Conservation (phyloP, 64 coral and sea anemone genomes). For the Stylophora pistillata region DNA sequence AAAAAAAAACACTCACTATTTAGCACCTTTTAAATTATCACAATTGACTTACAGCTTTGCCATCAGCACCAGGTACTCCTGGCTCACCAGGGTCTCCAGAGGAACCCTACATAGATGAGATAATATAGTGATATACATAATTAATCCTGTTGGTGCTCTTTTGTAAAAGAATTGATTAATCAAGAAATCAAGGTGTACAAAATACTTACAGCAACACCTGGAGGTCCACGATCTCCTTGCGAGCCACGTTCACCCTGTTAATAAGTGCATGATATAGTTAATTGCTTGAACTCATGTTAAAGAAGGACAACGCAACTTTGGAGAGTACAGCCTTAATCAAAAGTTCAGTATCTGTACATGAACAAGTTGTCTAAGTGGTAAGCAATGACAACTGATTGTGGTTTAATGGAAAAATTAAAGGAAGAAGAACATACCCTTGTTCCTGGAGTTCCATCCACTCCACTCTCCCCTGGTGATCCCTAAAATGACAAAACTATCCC, state of each 20-base stretch:
- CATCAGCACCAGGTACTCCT: slow-evolving; percentile 23
- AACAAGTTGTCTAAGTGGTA: too few species aligned
- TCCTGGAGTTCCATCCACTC: slow-evolving; percentile 30
- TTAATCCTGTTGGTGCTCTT: too few species aligned
- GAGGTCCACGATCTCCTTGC: slow-evolving; percentile 14
- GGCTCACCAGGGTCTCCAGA: slow-evolving; percentile 31
- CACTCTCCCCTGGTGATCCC: slow-evolving; percentile 32
- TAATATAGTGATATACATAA: background rate
- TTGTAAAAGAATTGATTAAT: background rate
- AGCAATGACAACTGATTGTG: too few species aligned
- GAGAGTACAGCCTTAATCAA: too few species aligned
- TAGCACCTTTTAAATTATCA: too few species aligned
- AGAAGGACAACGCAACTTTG: too few species aligned
- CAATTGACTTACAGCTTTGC: slow-evolving; percentile 29
- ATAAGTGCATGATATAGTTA: background rate
- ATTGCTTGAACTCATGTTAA: too few species aligned
- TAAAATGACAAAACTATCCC: background rate
- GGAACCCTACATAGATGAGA: background rate
- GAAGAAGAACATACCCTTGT: background rate
- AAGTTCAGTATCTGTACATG: too few species aligned
- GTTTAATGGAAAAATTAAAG: too few species aligned
- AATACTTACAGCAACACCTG: slow-evolving; percentile 3
- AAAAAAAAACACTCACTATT: background rate
- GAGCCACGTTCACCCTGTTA: slow-evolving; percentile 30
- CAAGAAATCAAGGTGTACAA: background rate